Conservation (phyloP, 2,888 invertebrate species). For the Hylaea fasciaria region DNA sequence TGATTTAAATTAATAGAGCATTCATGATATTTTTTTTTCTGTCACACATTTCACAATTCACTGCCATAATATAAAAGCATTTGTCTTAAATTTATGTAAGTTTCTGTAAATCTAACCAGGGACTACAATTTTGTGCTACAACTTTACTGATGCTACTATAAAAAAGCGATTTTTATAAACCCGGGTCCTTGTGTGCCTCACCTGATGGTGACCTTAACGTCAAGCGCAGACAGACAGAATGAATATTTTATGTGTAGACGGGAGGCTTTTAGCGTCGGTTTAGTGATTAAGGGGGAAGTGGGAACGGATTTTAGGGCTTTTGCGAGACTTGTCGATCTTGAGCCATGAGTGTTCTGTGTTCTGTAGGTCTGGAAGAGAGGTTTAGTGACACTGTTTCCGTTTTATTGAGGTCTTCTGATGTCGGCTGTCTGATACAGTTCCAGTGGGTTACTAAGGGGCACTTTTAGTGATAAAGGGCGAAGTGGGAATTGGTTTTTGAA, state of each 20-base stretch:
- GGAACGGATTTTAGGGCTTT: constrained; percentile 40
- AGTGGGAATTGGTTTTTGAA: too few relatives aligned
- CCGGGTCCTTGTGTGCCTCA: not conserved
- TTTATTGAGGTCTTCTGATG: not conserved
- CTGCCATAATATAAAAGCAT: not conserved
- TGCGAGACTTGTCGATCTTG: constrained; percentile 41
- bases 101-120: too few relatives aligned
- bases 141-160: too few relatives aligned
- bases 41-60: too few relatives aligned
- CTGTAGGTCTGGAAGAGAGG: constrained; percentile 1
- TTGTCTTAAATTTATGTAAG: too few relatives aligned
- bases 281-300: constrained; percentile 38
- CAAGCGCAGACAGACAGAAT: constrained; percentile 52
- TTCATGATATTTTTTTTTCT: too few relatives aligned
- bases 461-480: too few relatives aligned
- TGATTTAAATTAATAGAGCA: too few relatives aligned
- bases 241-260: constrained; percentile 63
- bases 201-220: constrained; percentile 15
- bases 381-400: constrained; percentile 13
- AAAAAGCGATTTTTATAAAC: too few relatives aligned
- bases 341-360: constrained; percentile 26
- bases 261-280: constrained; percentile 60
- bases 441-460: not conserved
- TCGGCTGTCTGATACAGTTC: not conserved
- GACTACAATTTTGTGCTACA: too few relatives aligned